A percentile compares a stretch with the other conserved stretches of the same genome.
Evolutionary conservation across 1,140 invertebrate genomes (phyloP).

Genomic region (Aethina tumida): DNA sequence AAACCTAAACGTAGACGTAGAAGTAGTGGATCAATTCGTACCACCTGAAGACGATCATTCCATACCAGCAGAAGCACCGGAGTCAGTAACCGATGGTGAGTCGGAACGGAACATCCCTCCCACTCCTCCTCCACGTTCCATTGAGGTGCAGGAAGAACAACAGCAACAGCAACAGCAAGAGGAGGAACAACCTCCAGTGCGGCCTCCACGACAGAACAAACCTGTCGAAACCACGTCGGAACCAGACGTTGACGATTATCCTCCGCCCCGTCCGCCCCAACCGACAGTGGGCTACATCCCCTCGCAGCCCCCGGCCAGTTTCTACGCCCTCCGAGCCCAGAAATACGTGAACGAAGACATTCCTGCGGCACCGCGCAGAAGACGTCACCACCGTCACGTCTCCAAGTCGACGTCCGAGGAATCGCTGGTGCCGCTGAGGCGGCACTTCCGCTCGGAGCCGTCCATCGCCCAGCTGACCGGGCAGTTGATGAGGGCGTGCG

Average conservation of each 20-base stretch:
- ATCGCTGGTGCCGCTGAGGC: constrained; percentile 21
- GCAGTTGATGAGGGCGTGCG: constrained; percentile 55
- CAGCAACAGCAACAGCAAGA: background rate
- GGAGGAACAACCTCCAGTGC: background rate
- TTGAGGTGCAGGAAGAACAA: background rate
- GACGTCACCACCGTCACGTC: constrained; percentile 28
- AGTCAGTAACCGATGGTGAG: too few species aligned
- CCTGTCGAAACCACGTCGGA: constrained; percentile 9
- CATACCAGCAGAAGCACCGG: too few species aligned
- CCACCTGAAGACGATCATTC: too few species aligned
- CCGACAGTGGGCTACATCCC: constrained; percentile 38
- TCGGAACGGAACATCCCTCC: too few species aligned
- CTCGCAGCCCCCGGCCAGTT: constrained; percentile 32
- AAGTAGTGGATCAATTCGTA: too few species aligned
- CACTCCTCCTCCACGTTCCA: background rate
- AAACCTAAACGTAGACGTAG: constrained; percentile 4
- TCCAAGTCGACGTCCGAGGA: constrained; percentile 36
- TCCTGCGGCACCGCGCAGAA: constrained; percentile 31
- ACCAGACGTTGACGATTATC: constrained; percentile 27
- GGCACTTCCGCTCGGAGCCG: constrained; percentile 36
- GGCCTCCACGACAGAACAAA: background rate
- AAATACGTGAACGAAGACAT: constrained; percentile 40
- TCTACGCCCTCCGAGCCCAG: constrained; percentile 35
- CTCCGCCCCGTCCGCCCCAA: constrained; percentile 45
- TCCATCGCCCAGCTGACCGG: constrained; percentile 51